A percentile compares a stretch with the other conserved stretches of the same genome.
Conservation (phyloP, 2,888 invertebrate species). For the Spisula solida region DNA sequence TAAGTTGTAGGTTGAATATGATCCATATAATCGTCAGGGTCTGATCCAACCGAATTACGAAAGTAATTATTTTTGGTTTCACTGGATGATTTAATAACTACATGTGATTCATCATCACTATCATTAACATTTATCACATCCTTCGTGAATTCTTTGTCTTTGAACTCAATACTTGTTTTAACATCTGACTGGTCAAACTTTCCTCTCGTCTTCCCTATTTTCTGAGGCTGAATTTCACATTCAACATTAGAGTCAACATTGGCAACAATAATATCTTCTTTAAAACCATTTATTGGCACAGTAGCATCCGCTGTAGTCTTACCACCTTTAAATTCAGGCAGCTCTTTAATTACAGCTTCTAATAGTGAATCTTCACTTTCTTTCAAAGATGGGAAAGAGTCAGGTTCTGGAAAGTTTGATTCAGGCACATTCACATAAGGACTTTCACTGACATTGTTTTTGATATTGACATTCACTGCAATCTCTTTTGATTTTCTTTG, state of each 20-base stretch:
- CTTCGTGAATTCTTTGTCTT: slow-evolving; percentile 36
- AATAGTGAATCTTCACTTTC: slow-evolving; percentile 61
- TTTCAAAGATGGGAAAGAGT: slow-evolving; percentile 23
- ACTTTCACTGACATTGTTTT: slow-evolving; percentile 20
- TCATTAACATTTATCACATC: slow-evolving; percentile 35
- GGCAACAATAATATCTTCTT: slow-evolving; percentile 48
- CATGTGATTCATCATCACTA: slow-evolving; percentile 59
- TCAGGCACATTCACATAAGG: slow-evolving; percentile 28
- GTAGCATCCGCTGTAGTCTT: slow-evolving; percentile 42
- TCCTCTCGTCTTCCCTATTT: slow-evolving; percentile 50
- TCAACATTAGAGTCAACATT: slow-evolving; percentile 48
- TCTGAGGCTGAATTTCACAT: slow-evolving; percentile 65
- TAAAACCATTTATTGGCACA: slow-evolving; percentile 35
- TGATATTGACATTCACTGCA: slow-evolving; percentile 50
- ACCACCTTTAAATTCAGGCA: slow-evolving; percentile 49
- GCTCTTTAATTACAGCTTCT: slow-evolving; percentile 59
- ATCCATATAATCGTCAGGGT: slow-evolving; percentile 55
- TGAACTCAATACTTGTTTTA: slow-evolving; percentile 48
- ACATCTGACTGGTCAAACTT: slow-evolving; percentile 34
- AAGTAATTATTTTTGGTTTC: slow-evolving; percentile 12
- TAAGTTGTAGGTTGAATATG: slow-evolving; percentile 51
- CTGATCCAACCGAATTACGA: slow-evolving; percentile 28
- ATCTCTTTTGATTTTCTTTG: slow-evolving; percentile 49
- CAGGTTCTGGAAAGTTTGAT: slow-evolving; percentile 49
- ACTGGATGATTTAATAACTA: neutral